A percentile compares a stretch with the other conserved stretches of the same genome.
Evolutionary conservation across 2,113 vertebrate genomes (phyloP).

Genomic region (Cheirogaleus medius): DNA sequence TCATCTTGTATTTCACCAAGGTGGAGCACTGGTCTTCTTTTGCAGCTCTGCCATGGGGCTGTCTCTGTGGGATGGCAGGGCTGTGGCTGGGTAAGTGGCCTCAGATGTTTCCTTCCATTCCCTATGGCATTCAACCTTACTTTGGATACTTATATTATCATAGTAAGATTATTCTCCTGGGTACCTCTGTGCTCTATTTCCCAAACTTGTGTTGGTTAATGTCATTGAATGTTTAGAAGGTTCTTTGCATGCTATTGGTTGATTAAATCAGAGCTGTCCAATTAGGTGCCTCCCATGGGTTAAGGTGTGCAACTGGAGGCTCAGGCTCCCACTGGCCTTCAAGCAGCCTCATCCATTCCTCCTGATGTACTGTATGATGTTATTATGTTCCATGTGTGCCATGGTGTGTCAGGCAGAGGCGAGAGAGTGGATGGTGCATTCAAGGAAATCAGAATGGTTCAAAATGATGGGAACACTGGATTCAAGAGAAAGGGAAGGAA

Average conservation of each 20-base stretch:
- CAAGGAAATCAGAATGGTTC: neutral
- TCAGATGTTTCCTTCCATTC: fast-evolving
- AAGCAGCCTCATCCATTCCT: neutral
- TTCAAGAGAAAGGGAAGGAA: neutral
- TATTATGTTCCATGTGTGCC: neutral
- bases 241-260: neutral
- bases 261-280: neutral
- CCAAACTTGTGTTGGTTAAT: neutral
- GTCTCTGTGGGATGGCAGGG: constrained; percentile 96
- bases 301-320: neutral
- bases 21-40: constrained; percentile 98
- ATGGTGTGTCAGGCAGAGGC: neutral
- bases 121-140: neutral
- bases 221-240: neutral
- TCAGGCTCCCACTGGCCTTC: neutral
- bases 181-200: neutral
- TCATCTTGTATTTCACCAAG: constrained; percentile 96
- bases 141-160: neutral
- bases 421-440: neutral
- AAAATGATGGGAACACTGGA: neutral
- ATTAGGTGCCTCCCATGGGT: neutral
- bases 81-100: constrained; percentile 94
- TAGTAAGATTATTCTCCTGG: neutral
- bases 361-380: no score
- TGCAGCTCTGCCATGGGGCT: constrained; percentile 96